Evolutionary conservation across 2,888 invertebrate genomes (phyloP).

Genomic region (Drosophila setosimentum): DNA sequence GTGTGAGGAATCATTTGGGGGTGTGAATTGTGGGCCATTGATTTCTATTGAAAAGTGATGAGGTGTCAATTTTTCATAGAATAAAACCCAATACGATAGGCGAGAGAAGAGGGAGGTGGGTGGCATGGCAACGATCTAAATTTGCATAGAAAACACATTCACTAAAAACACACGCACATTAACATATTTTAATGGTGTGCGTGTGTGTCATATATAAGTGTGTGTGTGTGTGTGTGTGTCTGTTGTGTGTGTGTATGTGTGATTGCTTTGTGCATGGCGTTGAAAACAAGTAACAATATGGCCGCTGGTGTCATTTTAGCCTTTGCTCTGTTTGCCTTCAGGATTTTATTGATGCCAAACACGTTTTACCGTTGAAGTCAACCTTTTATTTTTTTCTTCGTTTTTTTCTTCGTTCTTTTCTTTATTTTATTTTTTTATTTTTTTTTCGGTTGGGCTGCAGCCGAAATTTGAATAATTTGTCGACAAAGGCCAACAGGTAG

Average conservation of each 20-base stretch:
- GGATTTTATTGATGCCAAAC: constrained; percentile 75
- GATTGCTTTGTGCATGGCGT: neutral
- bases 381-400: constrained; percentile 33
- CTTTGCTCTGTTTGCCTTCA: constrained; percentile 61
- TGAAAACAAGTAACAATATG: constrained; percentile 65
- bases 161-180: constrained; percentile 56
- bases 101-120: neutral
- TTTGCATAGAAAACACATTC: constrained; percentile 76
- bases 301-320: constrained; percentile 77
- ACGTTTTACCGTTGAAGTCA: constrained; percentile 63
- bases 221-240: constrained; percentile 2
- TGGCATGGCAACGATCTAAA: constrained; percentile 45
- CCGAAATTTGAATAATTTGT: constrained; percentile 61
- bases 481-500: constrained; percentile 55
- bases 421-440: too few species aligned
- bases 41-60: constrained; percentile 77
- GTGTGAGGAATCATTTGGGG: neutral
- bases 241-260: constrained; percentile 1
- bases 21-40: constrained; percentile 41
- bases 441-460: constrained; percentile 32
- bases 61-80: constrained; percentile 77
- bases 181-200: constrained; percentile 61
- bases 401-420: neutral
- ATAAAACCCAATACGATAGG: constrained; percentile 44
- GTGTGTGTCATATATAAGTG: constrained; percentile 7